Conservation (phyloP, 2,797 vertebrate genomes). For the Neosilurus hyrtlii region DNA sequence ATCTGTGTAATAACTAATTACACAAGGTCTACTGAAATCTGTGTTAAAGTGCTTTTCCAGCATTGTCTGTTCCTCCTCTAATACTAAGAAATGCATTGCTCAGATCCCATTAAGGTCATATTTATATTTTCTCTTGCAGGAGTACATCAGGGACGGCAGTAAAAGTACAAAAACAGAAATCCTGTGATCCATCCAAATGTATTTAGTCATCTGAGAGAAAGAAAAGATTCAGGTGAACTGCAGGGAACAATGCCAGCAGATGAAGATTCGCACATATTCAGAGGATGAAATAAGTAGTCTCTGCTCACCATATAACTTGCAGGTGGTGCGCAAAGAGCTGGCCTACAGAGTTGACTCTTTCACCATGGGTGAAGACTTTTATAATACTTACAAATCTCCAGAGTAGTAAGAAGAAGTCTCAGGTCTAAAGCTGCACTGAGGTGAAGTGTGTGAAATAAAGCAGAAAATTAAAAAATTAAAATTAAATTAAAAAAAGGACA, state of each 20-base stretch:
- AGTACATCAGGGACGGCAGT: background rate
- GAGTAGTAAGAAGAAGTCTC: background rate
- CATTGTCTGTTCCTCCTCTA: background rate
- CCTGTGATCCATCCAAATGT: background rate
- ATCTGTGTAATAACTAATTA: background rate
- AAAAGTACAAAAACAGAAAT: background rate
- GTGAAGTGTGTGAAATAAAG: background rate
- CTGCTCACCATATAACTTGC: conserved; percentile 5
- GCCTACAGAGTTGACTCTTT: background rate
- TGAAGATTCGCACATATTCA: background rate
- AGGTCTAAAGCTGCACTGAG: background rate
- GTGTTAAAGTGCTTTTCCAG: background rate
- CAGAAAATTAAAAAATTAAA: background rate
- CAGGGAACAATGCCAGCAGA: background rate
- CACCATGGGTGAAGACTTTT: conserved; percentile 1
- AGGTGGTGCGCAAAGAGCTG: background rate
- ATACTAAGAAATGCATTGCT: background rate
- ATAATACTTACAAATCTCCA: background rate
- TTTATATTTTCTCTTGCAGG: background rate
- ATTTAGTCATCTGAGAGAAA: background rate
- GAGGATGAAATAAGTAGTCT: conserved; percentile 5
- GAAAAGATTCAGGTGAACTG: conserved; percentile 14
- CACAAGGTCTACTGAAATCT: background rate
- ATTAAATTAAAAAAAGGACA: background rate
- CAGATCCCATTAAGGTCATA: background rate